phyloP scores from a whole-genome alignment of 2,113 vertebrate species.

The Mus pahari region DNA sequence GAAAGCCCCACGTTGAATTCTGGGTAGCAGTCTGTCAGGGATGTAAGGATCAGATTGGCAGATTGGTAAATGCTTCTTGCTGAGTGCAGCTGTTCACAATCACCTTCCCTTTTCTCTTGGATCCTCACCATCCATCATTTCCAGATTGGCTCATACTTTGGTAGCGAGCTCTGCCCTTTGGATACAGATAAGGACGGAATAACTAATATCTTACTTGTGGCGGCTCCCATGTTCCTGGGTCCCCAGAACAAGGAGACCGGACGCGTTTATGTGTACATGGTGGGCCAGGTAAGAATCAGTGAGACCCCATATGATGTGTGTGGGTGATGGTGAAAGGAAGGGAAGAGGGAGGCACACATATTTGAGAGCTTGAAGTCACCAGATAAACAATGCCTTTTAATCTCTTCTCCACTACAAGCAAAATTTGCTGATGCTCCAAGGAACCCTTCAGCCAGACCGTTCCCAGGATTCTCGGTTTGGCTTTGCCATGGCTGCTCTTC shows the following conservation, averaged over 20 bases:
- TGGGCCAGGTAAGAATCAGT: slow-evolving; percentile 90
- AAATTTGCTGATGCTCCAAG: slow-evolving; percentile 88
- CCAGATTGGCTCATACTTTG: slow-evolving; percentile 97
- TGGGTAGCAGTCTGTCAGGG: background rate
- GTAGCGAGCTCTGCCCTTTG: slow-evolving; percentile 94
- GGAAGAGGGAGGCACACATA: background rate
- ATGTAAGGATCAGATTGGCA: background rate
- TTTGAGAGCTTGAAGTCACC: background rate
- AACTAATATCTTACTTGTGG: slow-evolving; percentile 94
- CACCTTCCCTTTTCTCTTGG: slow-evolving; percentile 38
- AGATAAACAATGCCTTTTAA: background rate
- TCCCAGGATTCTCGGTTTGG: slow-evolving; percentile 95
- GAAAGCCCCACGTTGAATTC: slow-evolving; percentile 6
- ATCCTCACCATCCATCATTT: background rate
- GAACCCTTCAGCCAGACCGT: slow-evolving; percentile 88
- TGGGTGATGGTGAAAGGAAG: fast-evolving
- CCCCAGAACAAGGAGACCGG: slow-evolving; percentile 93
- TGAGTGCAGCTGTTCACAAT: background rate
- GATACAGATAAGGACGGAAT: slow-evolving; percentile 92
- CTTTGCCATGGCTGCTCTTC: slow-evolving; percentile 90
- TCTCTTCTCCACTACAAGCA: slow-evolving; percentile 61
- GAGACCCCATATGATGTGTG: background rate
- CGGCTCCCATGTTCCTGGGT: slow-evolving; percentile 96
- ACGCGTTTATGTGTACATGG: slow-evolving; percentile 92
- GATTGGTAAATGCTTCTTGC: background rate